A percentile compares a stretch with the other conserved stretches of the same genome.
Evolutionary conservation across 2,113 vertebrate species (phyloP).

Genomic region (Thamnophis sirtalis): DNA sequence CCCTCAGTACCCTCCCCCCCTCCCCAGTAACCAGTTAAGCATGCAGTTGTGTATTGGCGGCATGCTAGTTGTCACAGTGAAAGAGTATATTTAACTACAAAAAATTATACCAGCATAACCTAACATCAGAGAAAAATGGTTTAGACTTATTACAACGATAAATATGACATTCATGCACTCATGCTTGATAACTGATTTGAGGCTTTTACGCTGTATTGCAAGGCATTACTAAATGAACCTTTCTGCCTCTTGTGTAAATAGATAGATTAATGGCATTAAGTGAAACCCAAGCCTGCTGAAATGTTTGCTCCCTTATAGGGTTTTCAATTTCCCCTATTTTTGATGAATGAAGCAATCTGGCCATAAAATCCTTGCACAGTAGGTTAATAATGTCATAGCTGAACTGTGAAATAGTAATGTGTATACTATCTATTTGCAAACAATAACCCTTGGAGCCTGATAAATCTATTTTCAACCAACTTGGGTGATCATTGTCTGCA

Average conservation of each 20-base stretch:
- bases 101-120: conserved; percentile 32
- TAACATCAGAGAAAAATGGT: conserved; percentile 58
- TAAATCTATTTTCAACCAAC: conserved; percentile 73
- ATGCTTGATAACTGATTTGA: conserved; percentile 52
- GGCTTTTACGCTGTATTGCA: conserved; percentile 54
- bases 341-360: conserved; percentile 80
- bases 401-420: conserved; percentile 77
- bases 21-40: background rate
- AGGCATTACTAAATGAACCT: conserved; percentile 64
- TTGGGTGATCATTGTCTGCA: conserved; percentile 61
- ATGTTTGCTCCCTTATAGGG: conserved; percentile 77
- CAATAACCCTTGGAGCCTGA: conserved; percentile 78
- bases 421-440: conserved; percentile 76
- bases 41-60: background rate
- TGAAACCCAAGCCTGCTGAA: conserved; percentile 70
- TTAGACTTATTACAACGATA: conserved; percentile 57
- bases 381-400: conserved; percentile 81
- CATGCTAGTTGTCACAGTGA: background rate
- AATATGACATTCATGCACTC: conserved; percentile 57
- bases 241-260: conserved; percentile 73
- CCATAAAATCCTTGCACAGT: conserved; percentile 76
- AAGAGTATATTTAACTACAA: conserved; percentile 16
- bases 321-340: conserved; percentile 77
- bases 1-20: too few relatives aligned
- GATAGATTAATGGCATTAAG: conserved; percentile 74